Evolutionary conservation across 2,888 invertebrate species (phyloP).

Genomic region (Drosophila imparisetae): DNA sequence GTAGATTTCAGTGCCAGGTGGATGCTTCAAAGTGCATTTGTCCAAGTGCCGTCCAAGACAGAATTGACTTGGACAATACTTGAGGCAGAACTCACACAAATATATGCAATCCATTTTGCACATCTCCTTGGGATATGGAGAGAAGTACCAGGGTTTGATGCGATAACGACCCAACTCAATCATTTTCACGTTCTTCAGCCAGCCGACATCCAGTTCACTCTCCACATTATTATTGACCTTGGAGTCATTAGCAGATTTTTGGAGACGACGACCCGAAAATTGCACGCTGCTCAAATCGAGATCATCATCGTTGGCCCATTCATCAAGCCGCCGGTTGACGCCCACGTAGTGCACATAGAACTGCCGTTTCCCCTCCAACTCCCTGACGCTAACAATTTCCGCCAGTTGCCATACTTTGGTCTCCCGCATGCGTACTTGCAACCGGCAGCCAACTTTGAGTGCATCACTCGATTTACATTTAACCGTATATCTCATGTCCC

Average conservation of each 20-base stretch:
- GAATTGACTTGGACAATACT: conserved; percentile 97
- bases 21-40: conserved; percentile 94
- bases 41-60: conserved; percentile 94
- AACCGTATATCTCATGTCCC: not conserved
- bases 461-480: conserved; percentile 86
- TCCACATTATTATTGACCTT: not conserved
- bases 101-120: conserved; percentile 95
- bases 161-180: conserved; percentile 97
- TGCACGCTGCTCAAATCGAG: conserved; percentile 96
- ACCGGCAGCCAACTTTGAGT: conserved; percentile 95
- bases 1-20: conserved; percentile 99
- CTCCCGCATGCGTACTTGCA: conserved; percentile 96
- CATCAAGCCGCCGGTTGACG: conserved; percentile 98
- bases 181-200: conserved; percentile 99
- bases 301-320: conserved; percentile 98
- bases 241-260: not conserved
- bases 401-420: conserved; percentile 97
- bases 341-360: conserved; percentile 99
- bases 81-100: conserved; percentile 99
- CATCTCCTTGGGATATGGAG: conserved; percentile 98
- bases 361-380: conserved; percentile 87
- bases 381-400: conserved; percentile 97
- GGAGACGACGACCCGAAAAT: conserved; percentile 87
- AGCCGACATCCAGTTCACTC: conserved; percentile 53
- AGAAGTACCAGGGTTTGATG: conserved; percentile 99